Evolutionary conservation across 2,888 invertebrate genomes (phyloP), one percentile per base, ranked within the genome.

Genomic region (Notodonta ziczac): DNA sequence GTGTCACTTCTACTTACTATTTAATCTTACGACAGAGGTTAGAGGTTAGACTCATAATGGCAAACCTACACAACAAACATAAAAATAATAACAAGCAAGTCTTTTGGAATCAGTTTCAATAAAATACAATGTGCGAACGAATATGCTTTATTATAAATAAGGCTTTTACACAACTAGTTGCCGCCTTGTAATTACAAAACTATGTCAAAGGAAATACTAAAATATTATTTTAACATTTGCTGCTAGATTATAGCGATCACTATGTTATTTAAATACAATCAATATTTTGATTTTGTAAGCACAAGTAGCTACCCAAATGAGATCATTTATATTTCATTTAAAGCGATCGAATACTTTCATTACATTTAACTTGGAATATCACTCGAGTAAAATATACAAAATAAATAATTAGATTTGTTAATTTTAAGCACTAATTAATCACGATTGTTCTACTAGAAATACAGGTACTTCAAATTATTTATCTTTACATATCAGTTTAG

Each of bases 1-100:
- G 46, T 46, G 46, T 46, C 13, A 46, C 10, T 46, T 46, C 46
- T 46, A 46, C 5, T n/a, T 4, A 51, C 51, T 51, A 9, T 51
- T n/a, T 50, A n/a, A 50, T 50, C 32, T 32, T 53, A 53, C 13
- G 13, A 24, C 24, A 16, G 24, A 4, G 6, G 1, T 12, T 24
- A 24, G 39, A 44, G 56, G 24, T 67, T 62, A 72, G 62, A 75
- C 72, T 81, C 88, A 89, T 90, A 90, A 84, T 92, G 93, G 93
- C 93, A 93, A 93, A 93, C 93, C 92, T 92, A 86, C 90, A 93
- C 93, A 92, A 92, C 83, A 78, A 92, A 91, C 87, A 86, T 68
- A 85, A 88, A 87, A 84, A 74, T 66, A 77, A 84, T 35, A 87
- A 82, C 73, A 85, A 84, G 82, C 82, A 77, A 78, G 65, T 69